phyloP scores from a whole-genome alignment of 2,113 vertebrate genomes.

The Vireo altiloquus region DNA sequence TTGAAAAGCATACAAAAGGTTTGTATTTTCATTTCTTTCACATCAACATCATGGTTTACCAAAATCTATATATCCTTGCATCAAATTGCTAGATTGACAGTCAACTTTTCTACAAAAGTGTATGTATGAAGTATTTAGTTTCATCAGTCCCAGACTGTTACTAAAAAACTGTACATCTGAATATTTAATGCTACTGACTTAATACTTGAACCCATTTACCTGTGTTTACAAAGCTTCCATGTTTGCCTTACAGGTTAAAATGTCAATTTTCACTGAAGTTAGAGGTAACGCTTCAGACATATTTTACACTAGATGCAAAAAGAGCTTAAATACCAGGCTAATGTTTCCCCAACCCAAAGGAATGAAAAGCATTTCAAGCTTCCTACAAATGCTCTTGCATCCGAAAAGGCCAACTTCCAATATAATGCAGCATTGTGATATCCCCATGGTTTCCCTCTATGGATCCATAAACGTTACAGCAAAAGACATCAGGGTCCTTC shows the following conservation, averaged over 20 bases:
- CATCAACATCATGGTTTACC: constrained; percentile 46
- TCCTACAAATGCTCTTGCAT: constrained; percentile 16
- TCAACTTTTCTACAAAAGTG: constrained; percentile 54
- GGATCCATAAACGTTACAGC: constrained; percentile 26
- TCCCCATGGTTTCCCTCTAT: constrained; percentile 31
- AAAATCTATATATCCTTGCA: constrained; percentile 59
- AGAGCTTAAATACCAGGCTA: constrained; percentile 17
- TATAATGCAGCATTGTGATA: constrained; percentile 31
- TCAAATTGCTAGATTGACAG: constrained; percentile 47
- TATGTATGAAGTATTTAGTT: constrained; percentile 43
- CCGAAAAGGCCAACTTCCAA: constrained; percentile 19
- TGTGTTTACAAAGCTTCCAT: constrained; percentile 44
- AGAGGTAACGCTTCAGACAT: constrained; percentile 1
- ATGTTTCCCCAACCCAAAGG: constrained; percentile 19
- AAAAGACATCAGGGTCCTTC: constrained; percentile 30
- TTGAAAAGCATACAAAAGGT: constrained; percentile 61
- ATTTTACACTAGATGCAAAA: constrained; percentile 5
- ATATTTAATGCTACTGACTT: constrained; percentile 58
- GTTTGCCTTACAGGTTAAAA: constrained; percentile 23
- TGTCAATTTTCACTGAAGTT: neutral
- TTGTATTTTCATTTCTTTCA: constrained; percentile 54
- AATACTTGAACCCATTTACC: constrained; percentile 35
- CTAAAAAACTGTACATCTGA: constrained; percentile 57
- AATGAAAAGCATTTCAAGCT: constrained; percentile 38
- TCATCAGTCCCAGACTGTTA: constrained; percentile 54